Evolutionary conservation across 1,140 invertebrate genomes (phyloP), one percentile per base, ranked within the genome.

Genomic region (Halictus rubicundus): DNA sequence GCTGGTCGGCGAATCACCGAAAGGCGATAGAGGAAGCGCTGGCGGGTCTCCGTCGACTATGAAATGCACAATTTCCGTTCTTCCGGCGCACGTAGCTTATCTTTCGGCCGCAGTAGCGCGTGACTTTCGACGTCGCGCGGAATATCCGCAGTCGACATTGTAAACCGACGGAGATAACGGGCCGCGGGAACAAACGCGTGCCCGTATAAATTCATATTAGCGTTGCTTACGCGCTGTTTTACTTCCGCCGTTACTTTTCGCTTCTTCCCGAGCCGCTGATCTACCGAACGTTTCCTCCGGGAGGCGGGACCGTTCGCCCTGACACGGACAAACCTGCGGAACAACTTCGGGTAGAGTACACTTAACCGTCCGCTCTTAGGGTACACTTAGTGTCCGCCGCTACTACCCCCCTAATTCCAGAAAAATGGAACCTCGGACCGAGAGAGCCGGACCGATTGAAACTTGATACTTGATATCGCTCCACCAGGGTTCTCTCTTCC

Each of bases 51-150:
- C 49, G 21, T 39, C 78, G 78, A 54, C 52, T 74, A 69, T 37
- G 79, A 52, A 83, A 83, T 57, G 68, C 52, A 52, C 69, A 82
- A 82, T 84, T 82, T 79, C 65, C 70, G 54, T 52, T 70, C 64
- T 68, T 82, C 52, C 70, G 19, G 52, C 21, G 23, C 69, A 59
- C 71, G 68, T 68, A 61, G 70, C 57, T 84, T 83, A 83, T 84
- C 83, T 82, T 84, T 79, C 68, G 61, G 61, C 59, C 69, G 60
- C 77, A 54, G 63, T 49, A 64, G 83, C 81, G 68, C 83, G 83
- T 83, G 81, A 83, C 83, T 80, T 72, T 37, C 49, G 42, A 68
- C 39, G 63, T 39, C 27, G 46, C 52, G 63, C 46, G 66, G 27
- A 49, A 77, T 71, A 68, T 52, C 49, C 52, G 69, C 23, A 65